phyloP scores from a whole-genome alignment of 1,140 invertebrate genomes.

The Aphaenogaster rudis region DNA sequence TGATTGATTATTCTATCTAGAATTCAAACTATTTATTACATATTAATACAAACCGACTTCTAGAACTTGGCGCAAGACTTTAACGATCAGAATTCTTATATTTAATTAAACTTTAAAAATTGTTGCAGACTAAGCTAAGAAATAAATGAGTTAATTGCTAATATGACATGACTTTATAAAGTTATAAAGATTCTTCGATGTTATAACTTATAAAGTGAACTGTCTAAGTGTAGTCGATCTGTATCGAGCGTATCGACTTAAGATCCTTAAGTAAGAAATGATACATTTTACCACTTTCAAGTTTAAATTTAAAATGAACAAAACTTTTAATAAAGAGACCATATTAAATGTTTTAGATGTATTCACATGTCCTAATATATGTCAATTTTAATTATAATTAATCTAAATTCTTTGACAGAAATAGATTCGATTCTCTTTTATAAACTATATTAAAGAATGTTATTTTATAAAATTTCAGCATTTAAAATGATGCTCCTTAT shows the following conservation, averaged over 20 bases:
- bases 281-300: neutral
- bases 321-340: neutral
- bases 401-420: neutral
- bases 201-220: slow-evolving; percentile 2
- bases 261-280: neutral
- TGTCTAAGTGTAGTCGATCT: neutral
- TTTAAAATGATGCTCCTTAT: neutral
- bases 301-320: neutral
- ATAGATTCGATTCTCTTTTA: neutral
- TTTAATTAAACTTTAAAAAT: slow-evolving; percentile 1
- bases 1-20: neutral
- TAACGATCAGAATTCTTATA: neutral
- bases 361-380: neutral
- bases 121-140: neutral
- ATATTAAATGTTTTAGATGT: neutral
- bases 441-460: neutral
- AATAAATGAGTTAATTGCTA: neutral
- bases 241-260: neutral
- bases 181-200: neutral
- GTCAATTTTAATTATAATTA: slow-evolving; percentile 1
- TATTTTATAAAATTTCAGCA: neutral
- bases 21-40: neutral
- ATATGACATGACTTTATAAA: neutral
- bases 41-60: neutral
- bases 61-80: neutral